These are phyloP conservation scores for Eupithecia insigniata DNA, from an alignment of 2,888 invertebrate species.

Conservation along the genomic window DNA sequence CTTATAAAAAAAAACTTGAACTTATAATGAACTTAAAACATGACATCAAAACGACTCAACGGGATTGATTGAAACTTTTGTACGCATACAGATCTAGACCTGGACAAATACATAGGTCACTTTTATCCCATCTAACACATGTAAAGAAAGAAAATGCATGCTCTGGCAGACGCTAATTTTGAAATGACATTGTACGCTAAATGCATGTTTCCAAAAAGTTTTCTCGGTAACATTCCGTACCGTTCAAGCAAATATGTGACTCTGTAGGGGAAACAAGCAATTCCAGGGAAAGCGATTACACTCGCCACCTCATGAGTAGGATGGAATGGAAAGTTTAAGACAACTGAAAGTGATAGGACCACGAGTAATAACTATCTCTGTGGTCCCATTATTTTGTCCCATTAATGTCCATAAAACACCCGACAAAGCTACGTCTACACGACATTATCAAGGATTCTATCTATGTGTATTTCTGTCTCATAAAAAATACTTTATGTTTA, in stretches of 20 bases:
- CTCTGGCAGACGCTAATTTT: not conserved
- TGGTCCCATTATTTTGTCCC: too few relatives aligned
- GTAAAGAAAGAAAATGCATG: not conserved
- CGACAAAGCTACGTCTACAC: too few relatives aligned
- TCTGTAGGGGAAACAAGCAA: conserved; percentile 33
- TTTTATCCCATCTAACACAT: not conserved
- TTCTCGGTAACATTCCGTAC: conserved; percentile 11
- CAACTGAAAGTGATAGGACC: too few relatives aligned
- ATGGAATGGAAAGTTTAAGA: too few relatives aligned
- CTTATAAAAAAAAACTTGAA: too few relatives aligned
- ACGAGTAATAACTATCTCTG: too few relatives aligned
- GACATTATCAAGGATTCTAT: too few relatives aligned
- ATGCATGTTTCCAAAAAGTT: conserved; percentile 9
- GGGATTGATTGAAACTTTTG: not conserved
- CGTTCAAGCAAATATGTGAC: conserved; percentile 35
- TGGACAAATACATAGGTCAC: not conserved
- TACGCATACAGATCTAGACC: not conserved
- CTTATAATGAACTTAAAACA: too few relatives aligned
- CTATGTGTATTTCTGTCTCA: too few relatives aligned
- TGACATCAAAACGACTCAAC: not conserved
- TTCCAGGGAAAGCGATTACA: conserved; percentile 42
- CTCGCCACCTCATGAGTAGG: conserved; percentile 42
- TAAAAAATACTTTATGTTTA: too few relatives aligned
- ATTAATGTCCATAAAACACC: too few relatives aligned
- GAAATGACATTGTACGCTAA: not conserved